phyloP scores from a whole-genome alignment of 2,888 invertebrate genomes.

The Caenorhabditis panamensis region DNA sequence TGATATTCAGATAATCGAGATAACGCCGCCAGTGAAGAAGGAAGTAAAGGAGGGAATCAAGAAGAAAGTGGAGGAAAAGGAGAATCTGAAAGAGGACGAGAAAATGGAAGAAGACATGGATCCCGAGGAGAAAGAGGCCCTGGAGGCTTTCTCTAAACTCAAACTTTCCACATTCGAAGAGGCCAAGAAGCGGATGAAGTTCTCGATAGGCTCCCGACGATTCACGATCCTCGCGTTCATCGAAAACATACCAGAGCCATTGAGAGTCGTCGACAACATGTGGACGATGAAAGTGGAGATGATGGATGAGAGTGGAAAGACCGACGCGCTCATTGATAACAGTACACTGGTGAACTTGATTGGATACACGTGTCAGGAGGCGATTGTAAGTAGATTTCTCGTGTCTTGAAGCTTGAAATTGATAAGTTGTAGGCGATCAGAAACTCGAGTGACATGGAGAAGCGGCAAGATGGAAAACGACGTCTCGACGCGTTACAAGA shows the following conservation, averaged over 20 bases:
- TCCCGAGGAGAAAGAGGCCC: slow-evolving; percentile 25
- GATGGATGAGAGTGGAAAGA: slow-evolving; percentile 10
- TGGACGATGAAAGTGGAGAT: slow-evolving; percentile 58
- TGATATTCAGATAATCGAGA: slow-evolving; percentile 49
- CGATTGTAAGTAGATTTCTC: slow-evolving; percentile 30
- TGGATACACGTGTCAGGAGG: slow-evolving; percentile 51
- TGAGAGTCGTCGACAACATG: slow-evolving; percentile 45
- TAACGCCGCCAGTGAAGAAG: neutral
- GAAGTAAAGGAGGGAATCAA: neutral
- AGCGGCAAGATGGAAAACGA: slow-evolving; percentile 45
- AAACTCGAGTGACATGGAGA: slow-evolving; percentile 49
- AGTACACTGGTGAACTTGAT: slow-evolving; percentile 33
- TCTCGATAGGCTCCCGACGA: slow-evolving; percentile 36
- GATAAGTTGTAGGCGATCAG: slow-evolving; percentile 33
- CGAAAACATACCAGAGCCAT: slow-evolving; percentile 42
- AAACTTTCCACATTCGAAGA: slow-evolving; percentile 8
- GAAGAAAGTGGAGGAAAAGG: neutral
- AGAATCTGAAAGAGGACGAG: neutral
- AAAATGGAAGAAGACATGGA: neutral
- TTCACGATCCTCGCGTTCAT: slow-evolving; percentile 32
- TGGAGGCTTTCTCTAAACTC: slow-evolving; percentile 9
- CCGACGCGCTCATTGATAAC: slow-evolving; percentile 40
- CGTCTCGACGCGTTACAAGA: slow-evolving; percentile 41
- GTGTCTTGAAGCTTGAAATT: neutral
- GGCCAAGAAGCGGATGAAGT: slow-evolving; percentile 36